Evolutionary conservation across 2,888 invertebrate genomes (phyloP), one percentile per base, ranked within the genome.

Genomic region (Liodrosophila aerea): DNA sequence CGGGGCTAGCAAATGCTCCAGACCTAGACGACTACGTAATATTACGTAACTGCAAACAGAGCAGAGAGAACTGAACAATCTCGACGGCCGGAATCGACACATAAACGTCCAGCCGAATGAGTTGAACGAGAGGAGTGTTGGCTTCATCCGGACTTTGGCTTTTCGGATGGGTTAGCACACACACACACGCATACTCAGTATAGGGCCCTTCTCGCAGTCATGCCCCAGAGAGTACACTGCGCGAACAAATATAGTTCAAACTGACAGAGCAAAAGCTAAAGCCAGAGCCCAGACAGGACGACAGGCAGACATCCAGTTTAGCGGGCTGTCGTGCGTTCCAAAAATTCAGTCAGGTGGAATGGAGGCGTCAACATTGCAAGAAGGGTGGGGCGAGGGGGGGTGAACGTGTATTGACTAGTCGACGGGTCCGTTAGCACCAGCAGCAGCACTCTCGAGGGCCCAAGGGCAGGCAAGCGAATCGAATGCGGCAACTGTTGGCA

Each of bases 321-420:
- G 57, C 57, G 57, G 46, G 52, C 58, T 63, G 60, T 52, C 66
- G 60, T 64, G 66, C 58, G 75, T 75, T 75, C 75, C 74, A 67
- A 61, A 80, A 77, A 73, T 59, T 22, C 75, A 81, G 56, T 65
- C 69, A 70, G 70, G 65, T 75, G 81, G 63, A 81, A 67, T 58
- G 52, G 39, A 54, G 51, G 54, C 68, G 61, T 36, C 12, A 15
- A 54, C 65, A 34, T 47, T n/a, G n/a, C n/a, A n/a, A n/a, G n/a
- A n/a, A n/a, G n/a, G n/a, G n/a, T n/a, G n/a, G n/a, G n/a, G n/a
- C n/a, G n/a, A n/a, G n/a, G 22, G 34, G 52, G 44, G 22, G 22
- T 5, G 22, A 5, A 22, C 18, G 58, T 12, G 54, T 27, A 50
- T 59, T 51, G 59, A 53, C 66, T 46, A 54, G 59, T 50, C 50